These are phyloP conservation scores for Falco concolor DNA, from an alignment of 2,797 vertebrate genomes.

Conservation along the genomic window DNA sequence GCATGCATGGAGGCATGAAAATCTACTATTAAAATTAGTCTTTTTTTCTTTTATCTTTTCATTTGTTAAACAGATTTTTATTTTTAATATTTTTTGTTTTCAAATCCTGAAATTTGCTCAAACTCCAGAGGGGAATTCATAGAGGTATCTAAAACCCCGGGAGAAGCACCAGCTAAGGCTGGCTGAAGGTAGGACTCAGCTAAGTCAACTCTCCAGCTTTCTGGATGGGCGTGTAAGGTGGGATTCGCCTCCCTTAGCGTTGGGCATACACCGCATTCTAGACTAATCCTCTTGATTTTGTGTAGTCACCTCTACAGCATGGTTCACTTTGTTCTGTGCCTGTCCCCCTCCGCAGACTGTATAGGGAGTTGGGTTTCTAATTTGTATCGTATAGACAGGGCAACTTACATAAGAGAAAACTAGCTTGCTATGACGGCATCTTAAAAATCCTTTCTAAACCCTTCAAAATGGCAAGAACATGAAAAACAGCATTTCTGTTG, in stretches of 20 bases:
- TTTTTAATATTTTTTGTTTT: neutral
- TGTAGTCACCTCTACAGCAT: neutral
- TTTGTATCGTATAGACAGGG: neutral
- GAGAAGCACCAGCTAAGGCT: neutral
- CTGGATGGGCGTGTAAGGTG: neutral
- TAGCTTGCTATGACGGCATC: neutral
- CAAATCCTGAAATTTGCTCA: neutral
- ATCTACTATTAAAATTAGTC: neutral
- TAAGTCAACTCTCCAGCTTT: neutral
- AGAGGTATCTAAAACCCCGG: neutral
- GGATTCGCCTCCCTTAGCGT: neutral
- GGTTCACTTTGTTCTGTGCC: neutral
- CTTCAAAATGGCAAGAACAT: neutral
- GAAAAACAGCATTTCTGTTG: neutral
- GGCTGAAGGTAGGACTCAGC: neutral
- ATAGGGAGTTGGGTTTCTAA: neutral
- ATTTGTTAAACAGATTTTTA: neutral
- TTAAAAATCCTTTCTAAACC: neutral
- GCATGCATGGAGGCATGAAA: neutral
- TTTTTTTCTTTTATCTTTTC: constrained; percentile 22
- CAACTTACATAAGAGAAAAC: neutral
- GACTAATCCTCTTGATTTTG: neutral
- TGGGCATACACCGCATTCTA: neutral
- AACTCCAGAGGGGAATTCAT: neutral
- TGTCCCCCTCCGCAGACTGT: neutral